Evolutionary conservation across 2,797 vertebrate genomes (phyloP), one percentile per base, ranked within the genome.

Genomic region (Furcifer pardalis): DNA sequence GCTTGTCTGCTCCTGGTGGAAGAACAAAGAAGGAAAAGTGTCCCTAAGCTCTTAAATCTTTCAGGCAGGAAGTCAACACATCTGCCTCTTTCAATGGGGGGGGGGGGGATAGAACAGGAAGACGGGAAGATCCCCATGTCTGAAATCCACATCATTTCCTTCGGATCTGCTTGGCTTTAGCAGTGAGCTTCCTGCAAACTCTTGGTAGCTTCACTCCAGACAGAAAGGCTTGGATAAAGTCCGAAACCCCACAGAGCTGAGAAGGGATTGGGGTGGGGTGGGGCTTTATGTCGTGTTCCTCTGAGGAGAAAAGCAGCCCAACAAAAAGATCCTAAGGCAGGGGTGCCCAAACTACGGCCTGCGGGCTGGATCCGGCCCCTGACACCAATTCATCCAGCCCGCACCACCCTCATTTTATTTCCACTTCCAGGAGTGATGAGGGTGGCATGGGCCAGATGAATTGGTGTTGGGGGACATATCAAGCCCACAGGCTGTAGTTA

Each of bases 51-150:
- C 44, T 73, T 56, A 42, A 77, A 42, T 68, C 32, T 76, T 56
- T 32, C 52, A 17, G 32, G 60, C 72, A 65, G 81, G 81, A 75
- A 75, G 62, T 66, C 49, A 32, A 49, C 60, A 76, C 73, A 56
- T 83, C 82, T 77, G 62, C 66, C 62, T 73, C 66, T 65, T 77
- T 56, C 60, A n/a, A n/a, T n/a, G n/a, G n/a, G 65, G 77, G 46
- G 42, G 60, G 62, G 81, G 56, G 60, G 62, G 81, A 66, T 76
- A 25, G 60, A 63, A 44, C 37, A 25, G 60, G 56, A 74, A 52
- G 72, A 13, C 35, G 8, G 52, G 37, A 52, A 77, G 62, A n/a
- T 83, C 82, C 74, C 46, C 19, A 4, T 17, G 42, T 65, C 59
- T n/a, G 7, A 66, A 83, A 52, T 66, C 5, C 2, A 30, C 62